Base-by-base conservation (phyloP, 1,140 invertebrate genomes). In the Tribolium castaneum region DNA sequence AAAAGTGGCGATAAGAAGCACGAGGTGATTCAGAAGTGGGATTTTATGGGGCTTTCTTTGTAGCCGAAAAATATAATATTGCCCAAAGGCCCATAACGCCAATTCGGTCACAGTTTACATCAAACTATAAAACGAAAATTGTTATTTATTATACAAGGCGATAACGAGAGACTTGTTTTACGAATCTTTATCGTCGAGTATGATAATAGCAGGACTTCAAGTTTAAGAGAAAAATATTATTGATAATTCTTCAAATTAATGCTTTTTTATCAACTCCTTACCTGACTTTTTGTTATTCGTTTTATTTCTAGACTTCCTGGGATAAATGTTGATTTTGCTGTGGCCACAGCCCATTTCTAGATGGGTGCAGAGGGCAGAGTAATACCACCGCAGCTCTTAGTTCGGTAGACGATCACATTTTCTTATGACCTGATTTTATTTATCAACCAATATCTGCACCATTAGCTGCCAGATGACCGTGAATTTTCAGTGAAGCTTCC, bases 321-420 rank as follows among this genome's bases (percentile, higher is more conserved):
- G 87, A 84, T 90, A 90, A 76, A 90, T 89, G 79, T 88, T 90
- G 80, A 90, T 90, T 76, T 90, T 89, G 84, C 90, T 90, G 81
- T 90, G 90, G 75, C 90, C 89, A 86, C 90, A 90, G 88, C 90
- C 90, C 89, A 90, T 90, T 59, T 75, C 71, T 76, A 35, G 45
- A 54, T 62, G 72, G 62, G 49, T 71, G 62, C 78, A 39, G 51
- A 34, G 19, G 62, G 66, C 75, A 76, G 52, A 73, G n/a, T 78
- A 13, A 74, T 54, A 74, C 39, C 54, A 39, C 25, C 34, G 4
- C 22, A 19, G 3, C 72, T 73, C 49, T 54, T 39, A 9, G 45
- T 59, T 16, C 49, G 70, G 39, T 34, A 73, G 34, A 72, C 22
- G 49, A 16, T 77, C 52, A 77, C 76, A 77, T 73, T 72, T 77